These are phyloP conservation scores for Flabesymbios commensalis DNA, from an alignment of 2,888 invertebrate genomes.

Conservation along the genomic window DNA sequence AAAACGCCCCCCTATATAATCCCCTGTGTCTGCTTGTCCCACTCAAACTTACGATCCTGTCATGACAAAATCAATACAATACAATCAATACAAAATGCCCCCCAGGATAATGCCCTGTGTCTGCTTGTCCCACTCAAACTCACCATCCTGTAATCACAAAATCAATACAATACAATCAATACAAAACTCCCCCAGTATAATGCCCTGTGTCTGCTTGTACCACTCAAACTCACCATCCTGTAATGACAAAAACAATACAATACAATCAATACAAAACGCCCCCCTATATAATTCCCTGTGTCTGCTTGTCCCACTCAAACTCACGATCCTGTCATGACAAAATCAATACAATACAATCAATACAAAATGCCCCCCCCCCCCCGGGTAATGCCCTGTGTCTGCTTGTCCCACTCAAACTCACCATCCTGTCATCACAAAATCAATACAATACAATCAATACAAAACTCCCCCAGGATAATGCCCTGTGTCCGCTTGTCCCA, in stretches of 20 bases:
- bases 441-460: no score
- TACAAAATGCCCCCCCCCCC: conserved; percentile 59
- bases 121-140: conserved; percentile 51
- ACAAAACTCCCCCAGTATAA: conserved; percentile 56
- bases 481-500: conserved; percentile 54
- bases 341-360: no score
- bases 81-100: conserved; percentile 59
- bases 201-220: conserved; percentile 49
- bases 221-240: conserved; percentile 51
- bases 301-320: conserved; percentile 50
- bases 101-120: conserved; percentile 54
- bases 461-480: conserved; percentile 54
- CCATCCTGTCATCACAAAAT: conserved; percentile 35
- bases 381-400: conserved; percentile 51
- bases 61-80: no score
- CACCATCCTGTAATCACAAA: conserved; percentile 37
- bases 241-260: neutral
- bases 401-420: conserved; percentile 52
- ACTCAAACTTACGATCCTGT: conserved; percentile 48
- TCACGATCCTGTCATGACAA: conserved; percentile 44
- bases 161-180: no score
- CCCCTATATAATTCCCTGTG: conserved; percentile 53
- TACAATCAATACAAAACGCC: conserved; percentile 60
- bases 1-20: conserved; percentile 56
- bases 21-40: conserved; percentile 51